A percentile compares a stretch with the other conserved stretches of the same genome.
Evolutionary conservation across 2,113 vertebrate genomes (phyloP).

Genomic region (Phainopepla nitens): DNA sequence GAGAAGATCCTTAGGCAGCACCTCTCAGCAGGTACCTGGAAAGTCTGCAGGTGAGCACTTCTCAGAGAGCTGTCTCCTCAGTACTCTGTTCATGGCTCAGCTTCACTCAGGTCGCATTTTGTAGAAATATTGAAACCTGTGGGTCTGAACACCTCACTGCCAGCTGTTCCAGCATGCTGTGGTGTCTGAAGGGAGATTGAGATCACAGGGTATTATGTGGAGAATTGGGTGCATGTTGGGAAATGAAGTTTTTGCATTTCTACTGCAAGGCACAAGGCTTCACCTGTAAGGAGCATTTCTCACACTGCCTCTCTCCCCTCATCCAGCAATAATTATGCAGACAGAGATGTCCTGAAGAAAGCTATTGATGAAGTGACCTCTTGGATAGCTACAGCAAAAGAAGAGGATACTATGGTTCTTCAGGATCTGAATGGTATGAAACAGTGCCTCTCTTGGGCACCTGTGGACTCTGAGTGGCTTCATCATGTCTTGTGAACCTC

Average conservation of each 20-base stretch:
- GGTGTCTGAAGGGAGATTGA: not conserved
- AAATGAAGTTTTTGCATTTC: not conserved
- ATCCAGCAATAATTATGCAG: not conserved
- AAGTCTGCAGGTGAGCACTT: slow-evolving; percentile 45
- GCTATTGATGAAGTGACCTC: slow-evolving; percentile 70
- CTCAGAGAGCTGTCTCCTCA: not conserved
- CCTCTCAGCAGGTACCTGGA: slow-evolving; percentile 54
- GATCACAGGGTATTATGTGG: not conserved
- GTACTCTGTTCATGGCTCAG: not conserved
- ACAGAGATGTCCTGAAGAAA: slow-evolving; percentile 67
- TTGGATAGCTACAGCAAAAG: slow-evolving; percentile 69
- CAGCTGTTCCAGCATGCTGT: not conserved
- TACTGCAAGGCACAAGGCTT: not conserved
- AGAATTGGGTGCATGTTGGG: not conserved
- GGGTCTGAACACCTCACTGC: accelerated
- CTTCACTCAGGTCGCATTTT: not conserved
- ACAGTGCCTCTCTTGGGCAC: not conserved
- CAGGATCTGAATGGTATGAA: slow-evolving; percentile 66
- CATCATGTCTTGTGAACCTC: not conserved
- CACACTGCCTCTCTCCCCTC: not conserved
- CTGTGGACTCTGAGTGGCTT: not conserved
- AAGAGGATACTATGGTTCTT: slow-evolving; percentile 68
- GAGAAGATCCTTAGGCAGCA: slow-evolving; percentile 61
- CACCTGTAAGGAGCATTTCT: not conserved
- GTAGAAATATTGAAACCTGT: not conserved